Percentiles rank a stretch among this genome's conserved stretches.
These are phyloP conservation scores for Pangasius djambal DNA, from an alignment of 2,797 vertebrate genomes.

Conservation along the genomic window DNA sequence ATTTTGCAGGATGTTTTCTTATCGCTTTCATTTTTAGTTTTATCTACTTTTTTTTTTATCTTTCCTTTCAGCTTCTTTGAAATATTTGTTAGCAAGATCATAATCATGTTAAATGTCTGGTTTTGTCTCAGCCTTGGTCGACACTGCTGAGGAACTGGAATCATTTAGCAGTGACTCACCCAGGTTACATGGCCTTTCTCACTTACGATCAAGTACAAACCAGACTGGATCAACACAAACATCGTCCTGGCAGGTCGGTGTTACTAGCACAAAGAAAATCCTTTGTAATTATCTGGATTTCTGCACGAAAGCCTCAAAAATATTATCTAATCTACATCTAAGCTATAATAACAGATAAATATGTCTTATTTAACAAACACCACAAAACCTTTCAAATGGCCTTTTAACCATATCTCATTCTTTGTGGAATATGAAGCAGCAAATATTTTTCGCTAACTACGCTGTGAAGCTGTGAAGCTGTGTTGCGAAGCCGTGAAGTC, in stretches of 20 bases:
- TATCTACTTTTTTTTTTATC: neutral
- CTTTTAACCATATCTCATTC: neutral
- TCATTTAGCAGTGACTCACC: constrained; percentile 85
- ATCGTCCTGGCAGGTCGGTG: constrained; percentile 82
- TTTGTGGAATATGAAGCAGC: neutral
- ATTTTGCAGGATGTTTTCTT: neutral
- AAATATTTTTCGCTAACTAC: neutral
- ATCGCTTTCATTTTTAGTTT: neutral
- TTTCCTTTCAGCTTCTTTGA: neutral
- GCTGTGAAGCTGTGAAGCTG: no score
- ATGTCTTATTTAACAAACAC: neutral
- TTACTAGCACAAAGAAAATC: neutral
- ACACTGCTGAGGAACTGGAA: constrained; percentile 88
- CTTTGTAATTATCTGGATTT: neutral
- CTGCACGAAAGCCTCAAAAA: neutral
- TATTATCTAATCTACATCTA: neutral
- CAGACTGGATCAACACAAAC: constrained; percentile 76
- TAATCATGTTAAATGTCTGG: neutral
- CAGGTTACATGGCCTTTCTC: constrained; percentile 91
- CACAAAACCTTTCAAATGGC: neutral
- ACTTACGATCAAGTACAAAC: constrained; percentile 85
- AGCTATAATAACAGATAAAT: neutral
- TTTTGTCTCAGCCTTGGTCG: constrained; percentile 78
- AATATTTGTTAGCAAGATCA: neutral
- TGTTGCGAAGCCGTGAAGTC: neutral